Conservation (phyloP, 2,113 vertebrate genomes). For the Hippocampus barbouri region DNA sequence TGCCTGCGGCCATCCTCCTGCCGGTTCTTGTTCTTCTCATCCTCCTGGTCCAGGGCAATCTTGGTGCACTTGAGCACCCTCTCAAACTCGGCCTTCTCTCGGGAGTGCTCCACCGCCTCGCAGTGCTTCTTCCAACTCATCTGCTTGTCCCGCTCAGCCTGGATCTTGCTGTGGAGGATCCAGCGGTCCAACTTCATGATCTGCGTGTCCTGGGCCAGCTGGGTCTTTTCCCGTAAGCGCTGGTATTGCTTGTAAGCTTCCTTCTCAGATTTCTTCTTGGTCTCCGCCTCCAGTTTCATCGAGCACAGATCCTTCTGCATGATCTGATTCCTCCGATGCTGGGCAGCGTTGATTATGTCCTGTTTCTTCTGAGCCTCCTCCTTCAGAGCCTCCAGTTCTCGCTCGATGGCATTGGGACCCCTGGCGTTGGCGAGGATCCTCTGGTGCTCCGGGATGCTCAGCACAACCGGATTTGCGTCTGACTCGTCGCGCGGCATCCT, state of each 20-base stretch:
- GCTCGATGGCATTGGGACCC: not conserved
- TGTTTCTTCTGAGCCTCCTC: not conserved
- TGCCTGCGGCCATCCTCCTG: not conserved
- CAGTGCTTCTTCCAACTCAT: not conserved
- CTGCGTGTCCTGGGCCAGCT: not conserved
- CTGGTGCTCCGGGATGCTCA: not conserved
- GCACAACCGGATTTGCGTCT: not conserved
- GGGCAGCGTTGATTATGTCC: not conserved
- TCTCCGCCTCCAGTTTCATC: not conserved
- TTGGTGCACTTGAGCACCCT: not conserved
- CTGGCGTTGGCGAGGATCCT: not conserved
- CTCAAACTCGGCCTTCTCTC: not conserved
- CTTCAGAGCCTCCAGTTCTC: not conserved
- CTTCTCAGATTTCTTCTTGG: not conserved
- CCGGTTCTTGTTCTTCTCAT: not conserved
- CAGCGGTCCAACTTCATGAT: constrained; percentile 1
- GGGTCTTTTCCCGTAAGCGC: not conserved
- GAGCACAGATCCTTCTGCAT: not conserved
- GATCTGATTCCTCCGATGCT: not conserved
- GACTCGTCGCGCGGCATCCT: not conserved
- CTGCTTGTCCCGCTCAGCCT: constrained; percentile 1
- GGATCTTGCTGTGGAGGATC: constrained; percentile 10
- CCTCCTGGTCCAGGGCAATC: not conserved
- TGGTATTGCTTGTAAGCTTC: not conserved
- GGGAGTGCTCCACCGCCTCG: not conserved